These are phyloP conservation scores for Patella depressa DNA, from an alignment of 2,888 invertebrate genomes.

Conservation along the genomic window DNA sequence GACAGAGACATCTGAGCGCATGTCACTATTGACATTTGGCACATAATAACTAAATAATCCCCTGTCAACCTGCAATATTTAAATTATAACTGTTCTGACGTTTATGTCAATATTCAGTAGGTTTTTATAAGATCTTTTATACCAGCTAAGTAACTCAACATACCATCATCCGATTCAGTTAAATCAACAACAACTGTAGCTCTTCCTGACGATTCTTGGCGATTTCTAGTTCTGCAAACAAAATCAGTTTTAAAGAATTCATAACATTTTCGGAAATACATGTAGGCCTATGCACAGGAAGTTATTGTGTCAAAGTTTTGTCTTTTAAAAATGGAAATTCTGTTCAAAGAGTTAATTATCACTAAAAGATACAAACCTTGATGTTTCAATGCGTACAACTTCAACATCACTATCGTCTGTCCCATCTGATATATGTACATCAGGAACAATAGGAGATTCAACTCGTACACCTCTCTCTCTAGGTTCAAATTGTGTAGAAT, in stretches of 20 bases:
- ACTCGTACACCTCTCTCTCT: slow-evolving; percentile 27
- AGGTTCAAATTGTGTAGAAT: slow-evolving; percentile 20
- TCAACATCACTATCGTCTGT: slow-evolving; percentile 73
- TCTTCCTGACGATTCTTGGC: slow-evolving; percentile 50
- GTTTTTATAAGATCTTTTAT: too few relatives aligned
- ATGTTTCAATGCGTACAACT: slow-evolving; percentile 68
- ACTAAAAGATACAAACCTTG: slow-evolving; percentile 42
- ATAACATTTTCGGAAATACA: too few relatives aligned
- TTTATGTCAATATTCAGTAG: too few relatives aligned
- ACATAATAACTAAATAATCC: too few relatives aligned
- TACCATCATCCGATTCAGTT: slow-evolving; percentile 67
- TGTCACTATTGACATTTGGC: too few relatives aligned
- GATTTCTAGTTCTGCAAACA: slow-evolving; percentile 40
- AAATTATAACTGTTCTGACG: too few relatives aligned
- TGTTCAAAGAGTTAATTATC: not conserved
- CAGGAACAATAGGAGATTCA: slow-evolving; percentile 45
- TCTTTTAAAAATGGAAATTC: not conserved
- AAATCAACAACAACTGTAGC: slow-evolving; percentile 67
- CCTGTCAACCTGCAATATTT: too few relatives aligned
- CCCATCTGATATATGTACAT: slow-evolving; percentile 74
- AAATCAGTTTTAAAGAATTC: slow-evolving; percentile 2
- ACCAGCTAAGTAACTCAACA: not conserved
- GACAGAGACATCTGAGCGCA: too few relatives aligned
- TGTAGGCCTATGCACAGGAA: too few relatives aligned
- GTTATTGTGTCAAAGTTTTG: too few relatives aligned